phyloP scores from a whole-genome alignment of 2,113 vertebrate species.

The Grammomys dolichurus region DNA sequence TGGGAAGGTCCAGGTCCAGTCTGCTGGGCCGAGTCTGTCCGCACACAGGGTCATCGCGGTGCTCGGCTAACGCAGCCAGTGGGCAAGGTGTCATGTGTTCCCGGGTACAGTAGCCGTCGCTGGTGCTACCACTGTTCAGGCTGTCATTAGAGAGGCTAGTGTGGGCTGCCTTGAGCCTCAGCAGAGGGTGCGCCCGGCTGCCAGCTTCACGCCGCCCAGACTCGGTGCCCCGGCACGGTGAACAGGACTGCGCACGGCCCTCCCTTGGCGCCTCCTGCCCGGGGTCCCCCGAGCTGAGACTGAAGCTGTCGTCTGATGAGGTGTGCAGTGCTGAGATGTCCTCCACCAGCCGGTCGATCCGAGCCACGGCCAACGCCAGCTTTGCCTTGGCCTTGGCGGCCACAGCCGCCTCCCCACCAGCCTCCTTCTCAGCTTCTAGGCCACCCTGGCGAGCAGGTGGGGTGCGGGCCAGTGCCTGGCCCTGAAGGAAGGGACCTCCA shows the following conservation, averaged over 20 bases:
- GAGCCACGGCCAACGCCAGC: constrained; percentile 95
- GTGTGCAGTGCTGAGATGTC: constrained; percentile 96
- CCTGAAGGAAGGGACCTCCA: constrained; percentile 94
- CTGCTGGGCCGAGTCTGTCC: constrained; percentile 92
- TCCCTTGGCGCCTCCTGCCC: constrained; percentile 92
- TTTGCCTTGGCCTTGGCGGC: constrained; percentile 94
- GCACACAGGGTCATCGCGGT: constrained; percentile 76
- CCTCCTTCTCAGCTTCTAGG: constrained; percentile 83
- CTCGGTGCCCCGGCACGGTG: constrained; percentile 92
- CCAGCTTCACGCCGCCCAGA: constrained; percentile 88
- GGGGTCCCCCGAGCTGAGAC: constrained; percentile 97
- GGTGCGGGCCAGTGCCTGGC: constrained; percentile 88
- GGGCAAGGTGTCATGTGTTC: constrained; percentile 90
- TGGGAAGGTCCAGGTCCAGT: constrained; percentile 91
- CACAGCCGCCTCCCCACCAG: constrained; percentile 88
- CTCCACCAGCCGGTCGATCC: constrained; percentile 96
- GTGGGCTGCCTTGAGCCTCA: constrained; percentile 92
- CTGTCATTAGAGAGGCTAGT: constrained; percentile 96
- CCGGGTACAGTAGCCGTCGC: constrained; percentile 94
- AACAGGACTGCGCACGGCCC: constrained; percentile 93
- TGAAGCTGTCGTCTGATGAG: constrained; percentile 97
- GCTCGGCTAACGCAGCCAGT: constrained; percentile 85
- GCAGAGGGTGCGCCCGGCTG: constrained; percentile 90
- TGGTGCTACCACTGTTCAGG: constrained; percentile 95
- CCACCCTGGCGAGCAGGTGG: constrained; percentile 76